Evolutionary conservation across 2,888 invertebrate species (phyloP), one percentile per base, ranked within the genome.

Genomic region (Ecliptopera silaceata): DNA sequence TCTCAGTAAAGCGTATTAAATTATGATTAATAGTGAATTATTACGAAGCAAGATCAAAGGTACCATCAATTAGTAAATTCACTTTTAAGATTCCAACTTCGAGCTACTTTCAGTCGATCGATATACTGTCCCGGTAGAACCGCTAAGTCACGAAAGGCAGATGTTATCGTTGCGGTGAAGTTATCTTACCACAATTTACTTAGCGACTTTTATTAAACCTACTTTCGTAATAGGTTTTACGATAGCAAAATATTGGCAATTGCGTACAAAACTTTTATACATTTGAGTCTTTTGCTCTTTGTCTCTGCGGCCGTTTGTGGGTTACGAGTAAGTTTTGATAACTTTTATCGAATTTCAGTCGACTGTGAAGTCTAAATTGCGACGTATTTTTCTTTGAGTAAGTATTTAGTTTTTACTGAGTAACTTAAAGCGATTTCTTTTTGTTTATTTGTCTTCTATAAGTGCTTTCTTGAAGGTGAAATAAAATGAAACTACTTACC

Each of bases 161-260:
- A 36, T 65, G 59, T 50, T 58, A 46, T 66, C 60, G 56, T 58
- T 62, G 63, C 63, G 60, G 34, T 45, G 59, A 65, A 65, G 50
- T 63, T 62, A 62, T 60, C 59, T 54, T 66, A 64, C 49, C 62
- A 58, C 59, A 58, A 65, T 70, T 69, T 68, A 66, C 58, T 67
- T 61, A 45, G 48, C 49, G 69, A 62, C 55, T 67, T 69, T 65
- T 64, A 64, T 68, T 61, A 68, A 65, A 68, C 60, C 61, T 66
- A 53, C 42, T 64, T 42, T 56, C 13, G 43, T 56, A 54, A 45
- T 60, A 56, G 63, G 55, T 65, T 63, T 53, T 49, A 60, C 54
- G 48, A 66, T 61, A 61, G 48, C 48, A 59, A 67, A 64, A 67
- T 64, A 50, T 64, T 65, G 62, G 57, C 59, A 59, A 57, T 65